Evolutionary conservation across 2,888 invertebrate species (phyloP), one percentile per base, ranked within the genome.

Genomic region (Rhagophthalmus giganteus): DNA sequence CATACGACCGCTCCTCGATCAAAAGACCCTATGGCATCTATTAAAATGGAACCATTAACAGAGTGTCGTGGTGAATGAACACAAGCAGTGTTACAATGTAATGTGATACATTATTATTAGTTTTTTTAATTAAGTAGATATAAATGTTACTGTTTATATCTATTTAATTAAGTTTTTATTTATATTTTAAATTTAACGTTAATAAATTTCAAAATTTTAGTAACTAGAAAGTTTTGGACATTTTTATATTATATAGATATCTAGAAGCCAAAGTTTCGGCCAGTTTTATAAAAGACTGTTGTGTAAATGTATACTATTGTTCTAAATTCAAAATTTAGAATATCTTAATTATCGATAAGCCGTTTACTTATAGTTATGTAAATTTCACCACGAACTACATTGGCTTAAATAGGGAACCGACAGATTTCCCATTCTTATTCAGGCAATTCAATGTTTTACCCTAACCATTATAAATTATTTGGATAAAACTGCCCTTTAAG

Each of bases 21-120:
- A 57, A 75, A 81, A 67, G 77, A 77, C 62, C 74, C 81, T 54
- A 76, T 80, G 62, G 78, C 84, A 64, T 82, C 81, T 61, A 86
- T 87, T 58, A 87, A 87, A 76, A 79, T 88, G 74, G 89, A 88
- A 73, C 84, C 85, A 53, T 74, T 85, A 50, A 77, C 83, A 51
- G 83, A 82, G 68, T 81, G 81, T 65, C 81, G 82, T 51, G 84
- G 85, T 72, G 82, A 84, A 72, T 85, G 81, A 64, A 76, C 76
- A 64, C 77, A 75, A 68, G 72, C 78, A 71, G 78, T 68, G 65
- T 66, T 70, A 61, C 65, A 70, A 68, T 72, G 68, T 68, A 72
- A 73, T 73, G 73, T 73, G 74, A 74, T 74, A 73, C 72, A 72
- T 71, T 71, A 70, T 70, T 70, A 67, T 71, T 72, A 71, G 69